These are phyloP conservation scores for Nomada flava DNA, from an alignment of 2,888 invertebrate species.

Conservation along the genomic window DNA sequence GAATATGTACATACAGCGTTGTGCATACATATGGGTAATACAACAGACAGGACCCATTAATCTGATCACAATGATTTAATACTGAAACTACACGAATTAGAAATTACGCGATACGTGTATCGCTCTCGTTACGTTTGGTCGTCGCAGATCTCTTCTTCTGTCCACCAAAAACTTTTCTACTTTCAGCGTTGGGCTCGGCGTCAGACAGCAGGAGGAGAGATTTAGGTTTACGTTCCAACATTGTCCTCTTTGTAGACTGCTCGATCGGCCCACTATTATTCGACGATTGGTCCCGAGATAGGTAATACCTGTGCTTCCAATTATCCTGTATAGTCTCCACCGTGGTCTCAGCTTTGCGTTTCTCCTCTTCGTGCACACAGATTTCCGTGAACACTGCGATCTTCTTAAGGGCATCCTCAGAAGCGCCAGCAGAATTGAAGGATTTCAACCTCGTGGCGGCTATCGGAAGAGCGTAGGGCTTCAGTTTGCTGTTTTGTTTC, in stretches of 20 bases:
- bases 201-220: conserved; percentile 32
- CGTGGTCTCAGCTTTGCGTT: conserved; percentile 16
- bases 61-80: neutral
- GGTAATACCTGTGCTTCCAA: conserved; percentile 50
- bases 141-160: neutral
- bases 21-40: no score
- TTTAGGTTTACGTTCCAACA: conserved; percentile 47
- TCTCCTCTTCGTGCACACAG: conserved; percentile 19
- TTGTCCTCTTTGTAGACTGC: conserved; percentile 22
- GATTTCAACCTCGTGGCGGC: conserved; percentile 15
- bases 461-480: conserved; percentile 61
- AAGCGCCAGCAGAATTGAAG: neutral
- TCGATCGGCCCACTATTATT: neutral
- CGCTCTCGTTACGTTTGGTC: conserved; percentile 22
- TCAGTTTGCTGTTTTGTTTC: conserved; percentile 59
- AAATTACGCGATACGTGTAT: neutral
- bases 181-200: neutral
- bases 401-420: conserved; percentile 33
- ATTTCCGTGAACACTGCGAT: conserved; percentile 39
- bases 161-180: neutral
- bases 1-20: no score
- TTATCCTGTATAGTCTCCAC: conserved; percentile 28
- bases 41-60: neutral
- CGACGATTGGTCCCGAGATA: neutral
- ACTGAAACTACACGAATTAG: neutral